Percentiles rank a stretch among this genome's conserved stretches.
Conservation (phyloP, 1,140 invertebrate species). For the Camponotus vicinus region DNA sequence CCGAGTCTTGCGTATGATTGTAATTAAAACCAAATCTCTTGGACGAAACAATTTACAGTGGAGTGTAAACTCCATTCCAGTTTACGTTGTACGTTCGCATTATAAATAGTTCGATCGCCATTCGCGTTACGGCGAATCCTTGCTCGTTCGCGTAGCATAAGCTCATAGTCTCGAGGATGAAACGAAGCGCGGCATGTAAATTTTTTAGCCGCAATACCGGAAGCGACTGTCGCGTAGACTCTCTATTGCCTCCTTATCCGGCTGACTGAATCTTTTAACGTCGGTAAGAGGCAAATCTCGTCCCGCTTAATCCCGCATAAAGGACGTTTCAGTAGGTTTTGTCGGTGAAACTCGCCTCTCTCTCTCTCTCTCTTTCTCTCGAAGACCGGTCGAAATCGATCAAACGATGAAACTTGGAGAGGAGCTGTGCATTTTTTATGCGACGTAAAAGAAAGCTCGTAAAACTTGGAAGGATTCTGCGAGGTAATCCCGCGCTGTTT, state of each 20-base stretch:
- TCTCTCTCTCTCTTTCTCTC: background rate
- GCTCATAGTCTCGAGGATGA: background rate
- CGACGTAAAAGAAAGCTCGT: conserved; percentile 57
- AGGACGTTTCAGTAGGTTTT: conserved; percentile 29
- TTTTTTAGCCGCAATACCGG: conserved; percentile 41
- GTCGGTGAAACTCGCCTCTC: conserved; percentile 2
- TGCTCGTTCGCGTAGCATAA: background rate
- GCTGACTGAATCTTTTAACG: conserved; percentile 58
- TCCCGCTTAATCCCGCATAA: conserved; percentile 56
- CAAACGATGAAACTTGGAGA: conserved; percentile 38
- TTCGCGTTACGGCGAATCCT: background rate
- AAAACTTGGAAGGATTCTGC: conserved; percentile 21
- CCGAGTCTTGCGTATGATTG: too few relatives aligned
- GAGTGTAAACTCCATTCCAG: too few relatives aligned
- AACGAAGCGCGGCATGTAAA: conserved; percentile 30
- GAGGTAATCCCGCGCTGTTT: conserved; percentile 31
- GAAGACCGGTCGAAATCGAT: conserved; percentile 37
- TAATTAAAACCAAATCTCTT: too few relatives aligned
- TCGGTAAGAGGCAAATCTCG: conserved; percentile 55
- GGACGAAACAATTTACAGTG: too few relatives aligned
- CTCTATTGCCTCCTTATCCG: conserved; percentile 52
- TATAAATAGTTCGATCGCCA: background rate
- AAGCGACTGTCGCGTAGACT: conserved; percentile 32
- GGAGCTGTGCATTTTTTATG: conserved; percentile 44
- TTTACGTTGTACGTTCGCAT: too few relatives aligned